These are phyloP conservation scores for Heterochromis multidens DNA, from an alignment of 2,113 vertebrate species.

Conservation along the genomic window DNA sequence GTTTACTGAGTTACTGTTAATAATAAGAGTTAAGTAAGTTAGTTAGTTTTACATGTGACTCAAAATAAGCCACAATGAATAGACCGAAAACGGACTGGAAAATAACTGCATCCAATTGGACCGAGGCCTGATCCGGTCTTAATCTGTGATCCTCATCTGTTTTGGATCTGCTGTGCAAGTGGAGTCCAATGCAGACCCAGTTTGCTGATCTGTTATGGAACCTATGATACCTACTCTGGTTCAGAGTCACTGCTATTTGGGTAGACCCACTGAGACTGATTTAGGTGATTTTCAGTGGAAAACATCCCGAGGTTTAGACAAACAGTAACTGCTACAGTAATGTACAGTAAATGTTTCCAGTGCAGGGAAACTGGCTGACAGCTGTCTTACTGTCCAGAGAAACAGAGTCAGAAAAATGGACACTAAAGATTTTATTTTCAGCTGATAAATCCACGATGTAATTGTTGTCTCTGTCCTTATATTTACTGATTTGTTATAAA, in stretches of 20 bases:
- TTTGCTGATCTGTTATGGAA: no score
- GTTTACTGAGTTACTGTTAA: background rate
- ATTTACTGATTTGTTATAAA: background rate
- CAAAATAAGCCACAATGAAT: background rate
- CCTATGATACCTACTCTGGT: no score
- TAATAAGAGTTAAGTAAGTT: background rate
- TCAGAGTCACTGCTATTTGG: no score
- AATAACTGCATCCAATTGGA: background rate
- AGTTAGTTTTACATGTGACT: background rate
- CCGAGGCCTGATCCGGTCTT: rapidly evolving
- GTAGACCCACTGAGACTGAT: no score
- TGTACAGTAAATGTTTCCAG: no score
- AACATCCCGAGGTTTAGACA: no score
- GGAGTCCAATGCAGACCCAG: no score
- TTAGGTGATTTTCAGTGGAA: no score
- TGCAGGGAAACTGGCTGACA: no score
- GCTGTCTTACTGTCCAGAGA: background rate
- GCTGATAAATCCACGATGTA: background rate
- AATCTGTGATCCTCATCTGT: background rate
- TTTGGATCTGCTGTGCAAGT: no score
- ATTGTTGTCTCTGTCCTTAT: background rate
- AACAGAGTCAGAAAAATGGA: background rate
- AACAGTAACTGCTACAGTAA: no score
- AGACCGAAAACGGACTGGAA: background rate
- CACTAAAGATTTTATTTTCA: background rate